phyloP scores from a whole-genome alignment of 2,113 vertebrate species.

The Phycodurus eques region DNA sequence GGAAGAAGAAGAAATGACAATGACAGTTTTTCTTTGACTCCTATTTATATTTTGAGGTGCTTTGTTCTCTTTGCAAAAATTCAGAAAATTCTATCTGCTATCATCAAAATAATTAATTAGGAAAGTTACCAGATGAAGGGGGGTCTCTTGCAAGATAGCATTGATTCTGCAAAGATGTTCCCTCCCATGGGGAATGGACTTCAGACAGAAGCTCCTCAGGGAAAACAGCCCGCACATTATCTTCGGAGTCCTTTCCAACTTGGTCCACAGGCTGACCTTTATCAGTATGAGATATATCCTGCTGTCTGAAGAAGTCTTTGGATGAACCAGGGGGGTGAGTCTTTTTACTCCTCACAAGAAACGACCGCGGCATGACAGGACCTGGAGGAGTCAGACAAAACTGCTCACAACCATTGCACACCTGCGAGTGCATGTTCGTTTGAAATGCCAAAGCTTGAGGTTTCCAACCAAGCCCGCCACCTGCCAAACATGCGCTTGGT shows the following conservation, averaged over 20 bases:
- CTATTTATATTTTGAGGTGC: background rate
- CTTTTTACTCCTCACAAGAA: constrained; percentile 72
- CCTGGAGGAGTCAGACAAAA: constrained; percentile 24
- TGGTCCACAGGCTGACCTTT: background rate
- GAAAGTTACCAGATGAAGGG: constrained; percentile 39
- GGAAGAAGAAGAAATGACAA: background rate
- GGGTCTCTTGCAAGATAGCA: constrained; percentile 1
- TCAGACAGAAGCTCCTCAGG: constrained; percentile 2
- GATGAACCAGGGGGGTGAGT: constrained; percentile 15
- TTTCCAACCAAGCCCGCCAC: constrained; percentile 60
- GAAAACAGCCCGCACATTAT: constrained; percentile 6
- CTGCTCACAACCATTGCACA: constrained; percentile 39
- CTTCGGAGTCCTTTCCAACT: background rate
- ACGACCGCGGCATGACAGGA: constrained; percentile 72
- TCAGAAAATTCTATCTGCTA: background rate
- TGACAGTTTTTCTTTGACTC: background rate
- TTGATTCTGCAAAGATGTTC: constrained; percentile 1
- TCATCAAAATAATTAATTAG: background rate
- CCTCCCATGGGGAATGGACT: constrained; percentile 3
- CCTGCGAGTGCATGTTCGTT: constrained; percentile 69
- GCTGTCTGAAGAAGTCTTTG: constrained; percentile 4
- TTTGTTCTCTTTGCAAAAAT: background rate
- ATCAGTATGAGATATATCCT: background rate
- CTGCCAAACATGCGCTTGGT: constrained; percentile 46
- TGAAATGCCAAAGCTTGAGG: constrained; percentile 69